These are phyloP conservation scores for Oreochromis aureus DNA, from an alignment of 2,113 vertebrate genomes.

Conservation along the genomic window DNA sequence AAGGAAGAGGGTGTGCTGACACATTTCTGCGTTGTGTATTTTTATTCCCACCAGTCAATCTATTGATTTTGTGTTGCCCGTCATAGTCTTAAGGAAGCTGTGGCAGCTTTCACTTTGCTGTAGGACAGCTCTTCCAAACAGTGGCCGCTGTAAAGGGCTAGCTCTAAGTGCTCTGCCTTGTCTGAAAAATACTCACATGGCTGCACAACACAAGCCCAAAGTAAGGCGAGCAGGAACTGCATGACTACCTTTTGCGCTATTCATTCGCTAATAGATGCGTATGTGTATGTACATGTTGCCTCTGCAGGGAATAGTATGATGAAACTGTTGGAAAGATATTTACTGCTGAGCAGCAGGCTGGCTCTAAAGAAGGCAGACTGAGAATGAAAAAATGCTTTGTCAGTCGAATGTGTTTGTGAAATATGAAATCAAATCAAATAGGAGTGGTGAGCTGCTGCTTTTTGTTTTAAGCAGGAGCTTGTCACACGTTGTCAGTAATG, in stretches of 20 bases:
- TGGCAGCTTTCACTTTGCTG: not conserved
- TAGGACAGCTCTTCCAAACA: not conserved
- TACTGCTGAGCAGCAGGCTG: not conserved
- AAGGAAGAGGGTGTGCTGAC: not conserved
- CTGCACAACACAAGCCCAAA: conserved; percentile 23
- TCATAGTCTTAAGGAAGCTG: not conserved
- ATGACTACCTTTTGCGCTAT: conserved; percentile 8
- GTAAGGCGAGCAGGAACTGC: conserved; percentile 7
- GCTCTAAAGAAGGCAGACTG: not conserved
- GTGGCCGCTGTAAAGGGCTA: not conserved
- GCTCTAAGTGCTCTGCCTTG: conserved; percentile 11
- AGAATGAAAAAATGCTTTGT: not conserved
- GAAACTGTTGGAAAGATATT: not conserved
- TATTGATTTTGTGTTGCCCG: not conserved
- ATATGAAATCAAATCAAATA: not conserved
- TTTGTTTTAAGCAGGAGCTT: not conserved
- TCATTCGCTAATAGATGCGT: conserved; percentile 10
- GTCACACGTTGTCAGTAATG: not conserved
- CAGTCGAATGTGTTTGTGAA: not conserved
- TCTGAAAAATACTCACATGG: conserved; percentile 32
- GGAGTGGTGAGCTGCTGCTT: not conserved
- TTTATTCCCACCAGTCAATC: conserved; percentile 1
- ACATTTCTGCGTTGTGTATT: not conserved
- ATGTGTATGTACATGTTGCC: not conserved
- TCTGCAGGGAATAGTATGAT: conserved; percentile 7